Evolutionary conservation across 2,113 vertebrate species (phyloP).

Genomic region (Chaetodon trifascialis): DNA sequence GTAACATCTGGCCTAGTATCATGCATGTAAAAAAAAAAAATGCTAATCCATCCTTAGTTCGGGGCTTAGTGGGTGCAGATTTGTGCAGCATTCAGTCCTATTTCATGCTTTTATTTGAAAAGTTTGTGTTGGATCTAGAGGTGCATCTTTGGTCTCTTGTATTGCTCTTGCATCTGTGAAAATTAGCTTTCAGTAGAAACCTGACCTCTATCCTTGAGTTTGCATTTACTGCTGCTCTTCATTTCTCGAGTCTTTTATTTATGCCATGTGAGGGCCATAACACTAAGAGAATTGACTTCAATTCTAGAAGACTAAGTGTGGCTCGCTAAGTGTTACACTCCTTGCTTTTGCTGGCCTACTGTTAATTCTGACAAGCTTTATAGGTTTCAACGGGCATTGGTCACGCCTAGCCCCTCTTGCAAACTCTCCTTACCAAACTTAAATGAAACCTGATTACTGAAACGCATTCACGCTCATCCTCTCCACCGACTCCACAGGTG

Average conservation of each 20-base stretch:
- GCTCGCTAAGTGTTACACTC: conserved; percentile 16
- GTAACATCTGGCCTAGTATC: not conserved
- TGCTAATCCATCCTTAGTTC: not conserved
- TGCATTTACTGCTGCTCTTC: not conserved
- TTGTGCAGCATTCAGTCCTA: too few species aligned
- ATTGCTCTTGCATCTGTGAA: not conserved
- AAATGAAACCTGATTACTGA: conserved; percentile 63
- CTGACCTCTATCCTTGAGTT: not conserved
- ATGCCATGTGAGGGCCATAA: too few species aligned
- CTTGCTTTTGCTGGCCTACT: conserved; percentile 45
- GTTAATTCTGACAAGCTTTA: conserved; percentile 61
- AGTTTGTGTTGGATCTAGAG: not conserved
- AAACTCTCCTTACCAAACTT: conserved; percentile 19
- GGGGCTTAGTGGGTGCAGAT: not conserved
- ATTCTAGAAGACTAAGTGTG: conserved; percentile 20
- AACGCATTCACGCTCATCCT: conserved; percentile 52
- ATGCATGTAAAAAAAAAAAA: not conserved
- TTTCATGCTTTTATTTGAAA: too few species aligned
- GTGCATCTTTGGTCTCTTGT: not conserved
- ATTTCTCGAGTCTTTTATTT: conserved; percentile 3
- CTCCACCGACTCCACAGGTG: conserved; percentile 30
- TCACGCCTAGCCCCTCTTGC: conserved; percentile 32
- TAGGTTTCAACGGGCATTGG: conserved; percentile 42
- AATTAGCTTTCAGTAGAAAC: not conserved
- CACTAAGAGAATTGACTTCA: conserved; percentile 3